Evolutionary conservation across 1,140 invertebrate genomes (phyloP).

Genomic region (Frieseomelitta varia): DNA sequence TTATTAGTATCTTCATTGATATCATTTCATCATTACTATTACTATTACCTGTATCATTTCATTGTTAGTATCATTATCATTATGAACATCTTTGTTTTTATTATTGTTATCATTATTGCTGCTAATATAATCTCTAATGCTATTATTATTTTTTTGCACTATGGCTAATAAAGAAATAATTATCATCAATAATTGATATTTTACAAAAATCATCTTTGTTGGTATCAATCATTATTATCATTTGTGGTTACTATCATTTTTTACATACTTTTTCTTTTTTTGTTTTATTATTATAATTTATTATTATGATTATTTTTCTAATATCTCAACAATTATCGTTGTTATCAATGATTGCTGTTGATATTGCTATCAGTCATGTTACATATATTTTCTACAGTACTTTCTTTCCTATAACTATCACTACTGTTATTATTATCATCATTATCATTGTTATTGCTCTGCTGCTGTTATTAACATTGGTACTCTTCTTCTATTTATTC

Average conservation of each 20-base stretch:
- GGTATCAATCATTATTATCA: conserved; percentile 9
- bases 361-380: neutral
- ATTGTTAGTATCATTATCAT: neutral
- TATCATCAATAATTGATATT: conserved; percentile 37
- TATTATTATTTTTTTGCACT: neutral
- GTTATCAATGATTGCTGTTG: conserved; percentile 26
- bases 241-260: conserved; percentile 41
- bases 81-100: neutral
- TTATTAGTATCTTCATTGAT: neutral
- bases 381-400: neutral
- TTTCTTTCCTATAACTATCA: conserved; percentile 24
- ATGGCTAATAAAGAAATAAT: conserved; percentile 12
- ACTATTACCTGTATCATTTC: neutral
- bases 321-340: conserved; percentile 43
- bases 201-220: conserved; percentile 23
- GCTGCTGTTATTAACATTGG: conserved; percentile 17
- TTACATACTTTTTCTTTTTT: neutral
- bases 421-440: conserved; percentile 8
- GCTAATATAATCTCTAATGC: conserved; percentile 25
- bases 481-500: conserved; percentile 32
- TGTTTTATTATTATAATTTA: conserved; percentile 5
- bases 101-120: conserved; percentile 20
- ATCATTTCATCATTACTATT: neutral
- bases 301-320: conserved; percentile 3
- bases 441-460: conserved; percentile 9